These are phyloP conservation scores for Hydraecia micacea DNA, from an alignment of 2,888 invertebrate genomes.

Conservation along the genomic window DNA sequence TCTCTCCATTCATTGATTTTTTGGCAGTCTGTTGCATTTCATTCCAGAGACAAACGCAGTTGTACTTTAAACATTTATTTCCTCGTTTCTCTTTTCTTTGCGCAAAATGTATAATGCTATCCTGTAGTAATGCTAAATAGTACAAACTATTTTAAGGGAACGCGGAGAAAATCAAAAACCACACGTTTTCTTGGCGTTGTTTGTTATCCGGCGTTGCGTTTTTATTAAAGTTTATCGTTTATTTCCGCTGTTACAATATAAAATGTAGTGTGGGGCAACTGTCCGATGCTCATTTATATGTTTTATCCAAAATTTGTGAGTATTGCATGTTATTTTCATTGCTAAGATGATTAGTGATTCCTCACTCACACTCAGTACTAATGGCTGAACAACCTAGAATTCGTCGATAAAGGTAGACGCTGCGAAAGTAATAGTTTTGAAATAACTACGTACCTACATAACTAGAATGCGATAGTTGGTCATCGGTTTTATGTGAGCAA, in stretches of 20 bases:
- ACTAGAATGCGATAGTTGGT: not conserved
- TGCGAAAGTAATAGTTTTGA: slow-evolving; percentile 42
- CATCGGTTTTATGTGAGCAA: slow-evolving; percentile 10
- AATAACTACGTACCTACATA: slow-evolving; percentile 6
- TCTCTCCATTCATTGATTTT: slow-evolving; percentile 60
- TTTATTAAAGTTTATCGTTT: slow-evolving; percentile 81
- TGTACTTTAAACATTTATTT: slow-evolving; percentile 13
- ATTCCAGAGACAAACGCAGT: slow-evolving; percentile 41
- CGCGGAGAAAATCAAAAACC: slow-evolving; percentile 78
- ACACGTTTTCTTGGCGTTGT: slow-evolving; percentile 90
- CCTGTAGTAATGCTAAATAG: slow-evolving; percentile 47
- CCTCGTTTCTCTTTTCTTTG: slow-evolving; percentile 40
- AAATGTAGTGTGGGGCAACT: slow-evolving; percentile 82
- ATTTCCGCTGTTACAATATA: slow-evolving; percentile 82
- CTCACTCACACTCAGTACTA: slow-evolving; percentile 52
- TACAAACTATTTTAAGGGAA: slow-evolving; percentile 24
- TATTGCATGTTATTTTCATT: slow-evolving; percentile 70
- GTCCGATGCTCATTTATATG: slow-evolving; percentile 77
- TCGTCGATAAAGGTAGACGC: slow-evolving; percentile 67
- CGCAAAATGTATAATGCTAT: slow-evolving; percentile 38
- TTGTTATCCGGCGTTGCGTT: slow-evolving; percentile 87
- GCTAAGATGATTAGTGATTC: slow-evolving; percentile 40
- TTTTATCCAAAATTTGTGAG: slow-evolving; percentile 80
- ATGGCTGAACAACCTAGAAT: slow-evolving; percentile 81
- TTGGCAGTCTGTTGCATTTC: slow-evolving; percentile 54